phyloP scores from a whole-genome alignment of 2,888 invertebrate genomes.

The Meghimatium bilineatum region DNA sequence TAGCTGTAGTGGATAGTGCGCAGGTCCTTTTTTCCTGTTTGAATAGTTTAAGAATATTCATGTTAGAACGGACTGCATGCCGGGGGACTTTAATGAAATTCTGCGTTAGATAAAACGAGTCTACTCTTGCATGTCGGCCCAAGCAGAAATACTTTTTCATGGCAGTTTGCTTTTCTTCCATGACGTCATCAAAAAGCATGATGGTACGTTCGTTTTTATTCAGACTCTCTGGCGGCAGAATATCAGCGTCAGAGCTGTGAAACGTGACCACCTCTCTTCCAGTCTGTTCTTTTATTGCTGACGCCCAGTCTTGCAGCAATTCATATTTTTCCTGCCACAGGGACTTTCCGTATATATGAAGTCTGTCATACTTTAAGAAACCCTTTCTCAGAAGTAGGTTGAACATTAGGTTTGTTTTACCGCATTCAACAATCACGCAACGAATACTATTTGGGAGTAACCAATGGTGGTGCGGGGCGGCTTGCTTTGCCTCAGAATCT shows the following conservation, averaged over 20 bases:
- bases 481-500: not conserved
- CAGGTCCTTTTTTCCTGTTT: no score
- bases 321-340: not conserved
- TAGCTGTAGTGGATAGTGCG: no score
- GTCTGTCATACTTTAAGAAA: not conserved
- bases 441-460: not conserved
- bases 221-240: not conserved
- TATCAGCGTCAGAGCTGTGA: not conserved
- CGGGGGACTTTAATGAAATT: no score
- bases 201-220: not conserved
- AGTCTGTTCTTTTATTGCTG: not conserved
- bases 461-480: not conserved
- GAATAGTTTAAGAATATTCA: no score
- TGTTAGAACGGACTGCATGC: no score
- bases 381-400: not conserved
- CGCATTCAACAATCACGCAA: not conserved
- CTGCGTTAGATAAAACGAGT: not conserved
- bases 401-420: not conserved
- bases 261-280: not conserved
- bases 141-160: not conserved
- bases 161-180: not conserved
- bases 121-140: not conserved
- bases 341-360: not conserved
- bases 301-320: not conserved
- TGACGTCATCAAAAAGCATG: conserved; percentile 2